phyloP scores from a whole-genome alignment of 1,140 invertebrate species.

The Ceratina japonica region DNA sequence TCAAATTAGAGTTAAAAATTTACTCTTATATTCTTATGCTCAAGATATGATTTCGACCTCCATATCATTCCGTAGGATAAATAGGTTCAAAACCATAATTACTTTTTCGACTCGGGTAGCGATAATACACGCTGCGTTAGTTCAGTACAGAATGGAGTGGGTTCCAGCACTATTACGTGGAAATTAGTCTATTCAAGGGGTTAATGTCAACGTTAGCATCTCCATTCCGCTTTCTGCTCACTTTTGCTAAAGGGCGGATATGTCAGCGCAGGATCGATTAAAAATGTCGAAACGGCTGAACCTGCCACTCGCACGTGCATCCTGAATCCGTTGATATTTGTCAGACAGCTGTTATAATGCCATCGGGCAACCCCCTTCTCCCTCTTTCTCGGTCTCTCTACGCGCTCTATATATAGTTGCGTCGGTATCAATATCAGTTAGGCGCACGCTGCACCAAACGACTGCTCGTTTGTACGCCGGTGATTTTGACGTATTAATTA shows the following conservation, averaged over 20 bases:
- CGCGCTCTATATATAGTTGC: background rate
- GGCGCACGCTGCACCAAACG: conserved; percentile 16
- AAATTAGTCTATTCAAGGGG: no score
- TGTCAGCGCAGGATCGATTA: background rate
- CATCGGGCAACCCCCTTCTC: background rate
- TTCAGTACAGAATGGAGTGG: no score
- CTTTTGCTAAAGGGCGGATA: background rate
- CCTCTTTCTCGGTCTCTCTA: no score
- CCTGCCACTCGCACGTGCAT: conserved; percentile 51
- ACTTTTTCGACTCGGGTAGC: no score
- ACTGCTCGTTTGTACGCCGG: conserved; percentile 36
- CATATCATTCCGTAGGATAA: no score
- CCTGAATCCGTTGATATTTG: conserved; percentile 35
- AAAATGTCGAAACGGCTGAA: conserved; percentile 22
- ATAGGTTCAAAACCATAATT: no score
- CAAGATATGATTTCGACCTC: no score
- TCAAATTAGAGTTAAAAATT: no score
- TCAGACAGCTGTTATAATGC: conserved; percentile 33
- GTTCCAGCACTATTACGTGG: no score
- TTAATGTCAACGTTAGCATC: background rate
- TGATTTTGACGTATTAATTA: conserved; percentile 42
- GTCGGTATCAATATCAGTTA: conserved; percentile 31
- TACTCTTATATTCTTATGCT: no score
- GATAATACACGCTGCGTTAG: no score
- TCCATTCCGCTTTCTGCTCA: background rate